Evolutionary conservation across 1,140 invertebrate genomes (phyloP).

Genomic region (Amphibalanus amphitrite): DNA sequence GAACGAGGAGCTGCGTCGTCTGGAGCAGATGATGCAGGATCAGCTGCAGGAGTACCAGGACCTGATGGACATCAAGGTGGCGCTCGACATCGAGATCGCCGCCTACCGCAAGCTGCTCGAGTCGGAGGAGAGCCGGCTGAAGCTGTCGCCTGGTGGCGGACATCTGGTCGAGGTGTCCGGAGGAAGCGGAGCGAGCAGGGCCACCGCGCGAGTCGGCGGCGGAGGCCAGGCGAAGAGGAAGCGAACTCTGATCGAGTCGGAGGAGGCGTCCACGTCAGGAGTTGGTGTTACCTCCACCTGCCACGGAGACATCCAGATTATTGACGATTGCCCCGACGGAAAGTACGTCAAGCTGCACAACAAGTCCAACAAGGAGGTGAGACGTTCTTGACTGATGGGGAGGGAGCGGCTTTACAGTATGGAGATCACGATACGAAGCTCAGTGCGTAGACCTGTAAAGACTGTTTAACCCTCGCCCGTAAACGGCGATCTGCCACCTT

Average conservation of each 20-base stretch:
- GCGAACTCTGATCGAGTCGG: constrained; percentile 52
- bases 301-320: constrained; percentile 68
- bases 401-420: no score
- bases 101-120: constrained; percentile 85
- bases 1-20: constrained; percentile 57
- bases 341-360: constrained; percentile 77
- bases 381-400: no score
- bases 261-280: constrained; percentile 48
- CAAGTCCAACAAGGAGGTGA: constrained; percentile 52
- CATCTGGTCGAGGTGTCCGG: not conserved
- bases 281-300: constrained; percentile 52
- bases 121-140: constrained; percentile 41
- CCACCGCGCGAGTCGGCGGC: not conserved
- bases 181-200: not conserved
- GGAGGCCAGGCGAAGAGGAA: constrained; percentile 42
- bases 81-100: constrained; percentile 87
- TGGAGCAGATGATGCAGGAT: constrained; percentile 68
- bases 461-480: no score
- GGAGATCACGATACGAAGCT: no score
- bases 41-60: constrained; percentile 87
- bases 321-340: constrained; percentile 70
- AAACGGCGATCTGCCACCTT: no score
- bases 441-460: no score
- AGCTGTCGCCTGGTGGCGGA: not conserved
- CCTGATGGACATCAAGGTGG: constrained; percentile 85